Percentiles rank a stretch among this genome's conserved stretches.
Evolutionary conservation across 2,888 invertebrate genomes (phyloP).

Genomic region (Cryptocephalus moraei): DNA sequence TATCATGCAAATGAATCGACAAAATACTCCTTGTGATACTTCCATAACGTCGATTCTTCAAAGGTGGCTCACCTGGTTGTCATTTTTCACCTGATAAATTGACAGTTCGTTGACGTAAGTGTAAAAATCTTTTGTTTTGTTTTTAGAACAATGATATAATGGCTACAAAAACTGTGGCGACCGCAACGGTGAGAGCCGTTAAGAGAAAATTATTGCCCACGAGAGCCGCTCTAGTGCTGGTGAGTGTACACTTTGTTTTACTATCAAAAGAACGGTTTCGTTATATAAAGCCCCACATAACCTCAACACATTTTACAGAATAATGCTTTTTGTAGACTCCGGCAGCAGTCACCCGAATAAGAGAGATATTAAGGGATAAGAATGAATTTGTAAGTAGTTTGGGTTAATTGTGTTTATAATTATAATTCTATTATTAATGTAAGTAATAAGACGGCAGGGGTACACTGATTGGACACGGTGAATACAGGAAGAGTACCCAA

Average conservation of each 20-base stretch:
- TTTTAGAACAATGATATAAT: constrained; percentile 33
- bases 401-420: not conserved
- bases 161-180: constrained; percentile 70
- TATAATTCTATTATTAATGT: too few relatives aligned
- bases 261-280: not conserved
- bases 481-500: too few relatives aligned
- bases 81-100: too few relatives aligned
- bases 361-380: constrained; percentile 65
- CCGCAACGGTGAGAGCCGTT: constrained; percentile 83
- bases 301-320: constrained; percentile 13
- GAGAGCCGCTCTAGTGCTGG: constrained; percentile 72
- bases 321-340: constrained; percentile 51
- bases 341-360: constrained; percentile 75
- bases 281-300: constrained; percentile 14
- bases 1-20: too few relatives aligned
- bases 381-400: constrained; percentile 51
- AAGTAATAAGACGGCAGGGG: too few relatives aligned
- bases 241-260: constrained; percentile 16
- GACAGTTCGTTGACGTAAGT: not conserved
- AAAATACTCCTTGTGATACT: too few relatives aligned
- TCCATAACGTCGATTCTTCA: too few relatives aligned
- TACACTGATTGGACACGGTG: too few relatives aligned
- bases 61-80: too few relatives aligned
- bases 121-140: not conserved
- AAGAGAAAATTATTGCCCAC: constrained; percentile 71